Percentiles rank a stretch among this genome's conserved stretches.
These are phyloP conservation scores for Tyto alba DNA, from an alignment of 2,113 vertebrate genomes.

Conservation along the genomic window DNA sequence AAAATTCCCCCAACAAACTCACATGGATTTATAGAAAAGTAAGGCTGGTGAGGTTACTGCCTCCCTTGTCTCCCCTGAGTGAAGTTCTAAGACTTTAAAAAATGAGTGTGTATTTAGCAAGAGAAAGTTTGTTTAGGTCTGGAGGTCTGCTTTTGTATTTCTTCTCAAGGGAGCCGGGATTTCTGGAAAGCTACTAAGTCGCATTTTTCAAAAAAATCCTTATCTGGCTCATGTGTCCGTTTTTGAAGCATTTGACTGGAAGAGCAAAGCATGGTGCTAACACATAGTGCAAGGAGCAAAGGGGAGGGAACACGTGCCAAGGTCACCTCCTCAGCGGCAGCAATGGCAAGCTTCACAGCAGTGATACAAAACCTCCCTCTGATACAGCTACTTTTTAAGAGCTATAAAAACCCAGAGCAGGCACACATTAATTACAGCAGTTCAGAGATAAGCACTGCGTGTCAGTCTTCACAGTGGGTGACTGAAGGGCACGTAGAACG, in stretches of 20 bases:
- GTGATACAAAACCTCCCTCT: background rate
- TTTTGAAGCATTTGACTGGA: constrained; percentile 41
- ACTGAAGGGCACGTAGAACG: background rate
- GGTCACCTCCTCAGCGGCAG: constrained; percentile 1
- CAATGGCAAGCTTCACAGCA: background rate
- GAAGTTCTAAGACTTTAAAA: background rate
- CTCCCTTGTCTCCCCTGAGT: background rate
- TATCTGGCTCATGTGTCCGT: background rate
- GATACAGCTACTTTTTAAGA: background rate
- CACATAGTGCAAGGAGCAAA: background rate
- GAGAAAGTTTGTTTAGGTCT: background rate
- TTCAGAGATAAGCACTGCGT: background rate
- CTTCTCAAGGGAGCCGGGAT: background rate
- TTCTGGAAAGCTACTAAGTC: background rate
- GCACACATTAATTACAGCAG: constrained; percentile 7
- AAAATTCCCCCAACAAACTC: background rate
- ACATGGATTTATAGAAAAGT: background rate
- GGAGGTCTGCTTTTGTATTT: background rate
- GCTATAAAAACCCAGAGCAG: constrained; percentile 26
- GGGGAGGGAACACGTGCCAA: background rate
- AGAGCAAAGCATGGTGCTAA: constrained; percentile 13
- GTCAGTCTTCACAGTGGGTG: background rate
- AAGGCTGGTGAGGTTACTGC: background rate
- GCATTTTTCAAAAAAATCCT: background rate
- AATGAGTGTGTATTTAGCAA: background rate